Evolutionary conservation across 2,888 invertebrate genomes (phyloP), one percentile per base, ranked within the genome.

Genomic region (Aphidoletes aphidimyza): DNA sequence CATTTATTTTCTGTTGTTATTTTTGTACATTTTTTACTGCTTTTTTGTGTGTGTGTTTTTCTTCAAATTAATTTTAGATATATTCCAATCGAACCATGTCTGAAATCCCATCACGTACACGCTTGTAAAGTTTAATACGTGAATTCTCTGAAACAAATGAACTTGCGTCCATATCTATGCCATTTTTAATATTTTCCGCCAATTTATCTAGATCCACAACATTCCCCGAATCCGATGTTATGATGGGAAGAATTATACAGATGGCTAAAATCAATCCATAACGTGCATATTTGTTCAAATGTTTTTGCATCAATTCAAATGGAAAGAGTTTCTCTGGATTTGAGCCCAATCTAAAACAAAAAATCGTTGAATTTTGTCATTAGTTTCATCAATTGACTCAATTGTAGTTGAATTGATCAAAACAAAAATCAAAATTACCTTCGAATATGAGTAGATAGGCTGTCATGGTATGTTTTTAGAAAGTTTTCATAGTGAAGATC

Each of bases 401-500:
- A n/a, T n/a, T n/a, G n/a, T n/a, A n/a, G n/a, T n/a, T n/a, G n/a
- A n/a, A n/a, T n/a, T n/a, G n/a, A n/a, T n/a, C n/a, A n/a, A n/a
- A n/a, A n/a, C n/a, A n/a, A n/a, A n/a, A n/a, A n/a, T n/a, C n/a
- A n/a, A n/a, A n/a, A n/a, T n/a, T 37, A 81, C 81, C 36, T 36
- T 54, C 22, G 11, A 36, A 83, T 42, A 45, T 84, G 26, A 84
- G 84, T 17, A 85, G 83, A 84, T 84, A 59, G 45, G 81, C 84
- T 34, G 37, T 84, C 3, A 85, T 83, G 19, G 84, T 84, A 84
- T 83, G 87, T 83, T 83, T 89, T 84, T 3, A 89, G 34, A 85
- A 89, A 87, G 11, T 87, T 37, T 0, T 86, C 11, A 83, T 88
- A 89, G 85, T 89, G 86, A 9, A 86, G 34, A 39, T 86, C 86